Base-by-base conservation (phyloP, 2,888 invertebrate genomes). In the Trissolcus brochymenae region DNA sequence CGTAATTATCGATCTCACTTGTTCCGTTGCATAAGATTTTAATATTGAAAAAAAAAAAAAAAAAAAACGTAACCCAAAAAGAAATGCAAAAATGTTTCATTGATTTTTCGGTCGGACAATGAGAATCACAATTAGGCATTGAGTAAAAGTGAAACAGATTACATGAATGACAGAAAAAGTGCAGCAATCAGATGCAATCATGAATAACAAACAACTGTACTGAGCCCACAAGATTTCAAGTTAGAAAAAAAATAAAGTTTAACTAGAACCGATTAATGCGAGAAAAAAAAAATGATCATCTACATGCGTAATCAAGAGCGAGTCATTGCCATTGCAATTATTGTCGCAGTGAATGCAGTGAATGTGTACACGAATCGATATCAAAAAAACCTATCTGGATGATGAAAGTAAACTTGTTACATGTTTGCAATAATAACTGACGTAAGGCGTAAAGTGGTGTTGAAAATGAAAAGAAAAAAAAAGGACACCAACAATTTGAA, bases 291-390 rank as follows among this genome's bases (percentile, higher is more conserved):
- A 46, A 46, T 46, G 46, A 14, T 46, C 14, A 46, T 46, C 43
- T 43, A n/a, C 43, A 43, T 43, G 13, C 43, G n/a, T 16, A 64
- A 50, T 55, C 29, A 29, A 64, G 55, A 59, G 19, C 19, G 11
- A 64, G 59, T 64, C 65, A 60, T 60, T 72, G 59, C 17, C 55
- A 41, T 73, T 56, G 54, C 41, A 51, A 57, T 53, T 60, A 50
- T 50, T 68, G 72, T 67, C 57, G 64, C 68, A 77, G 72, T 55
- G 64, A 73, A 67, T 51, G 59, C 55, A 56, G 57, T 35, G 35
- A 35, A 35, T 76, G 66, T 77, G 4, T 25, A 77, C 57, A 73
- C 72, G 64, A 68, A 77, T 77, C 77, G 68, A 77, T 77, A 67
- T 67, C 72, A 65, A 68, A 72, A 73, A 67, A 54, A 77, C 66